phyloP scores from a whole-genome alignment of 1,140 invertebrate species.

The Megalopta genalis region DNA sequence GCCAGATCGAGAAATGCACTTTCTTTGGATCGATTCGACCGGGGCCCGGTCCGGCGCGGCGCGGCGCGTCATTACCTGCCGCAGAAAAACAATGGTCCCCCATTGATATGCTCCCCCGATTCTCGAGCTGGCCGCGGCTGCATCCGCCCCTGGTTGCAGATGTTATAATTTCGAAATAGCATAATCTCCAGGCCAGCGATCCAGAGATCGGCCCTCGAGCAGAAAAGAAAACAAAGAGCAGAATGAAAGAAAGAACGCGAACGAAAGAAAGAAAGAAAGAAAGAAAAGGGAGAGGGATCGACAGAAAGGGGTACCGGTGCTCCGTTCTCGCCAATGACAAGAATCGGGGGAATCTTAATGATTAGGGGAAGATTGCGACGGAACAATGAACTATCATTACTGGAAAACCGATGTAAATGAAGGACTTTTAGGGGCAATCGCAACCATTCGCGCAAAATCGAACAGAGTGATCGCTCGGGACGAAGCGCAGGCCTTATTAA shows the following conservation, averaged over 20 bases:
- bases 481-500: too few species aligned
- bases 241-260: not conserved
- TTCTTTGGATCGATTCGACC: constrained; percentile 50
- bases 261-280: constrained; percentile 36
- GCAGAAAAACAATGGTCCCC: constrained; percentile 67
- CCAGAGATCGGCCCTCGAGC: constrained; percentile 43
- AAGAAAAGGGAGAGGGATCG: not conserved
- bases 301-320: not conserved
- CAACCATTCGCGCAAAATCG: too few species aligned
- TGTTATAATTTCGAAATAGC: constrained; percentile 80
- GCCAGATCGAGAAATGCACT: constrained; percentile 46
- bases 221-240: constrained; percentile 26
- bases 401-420: not conserved
- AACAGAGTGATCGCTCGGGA: too few species aligned
- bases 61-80: constrained; percentile 62
- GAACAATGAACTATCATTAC: not conserved
- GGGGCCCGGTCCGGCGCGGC: constrained; percentile 19
- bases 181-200: constrained; percentile 71
- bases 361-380: constrained; percentile 5
- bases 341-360: not conserved
- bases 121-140: constrained; percentile 43
- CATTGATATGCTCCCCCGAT: not conserved
- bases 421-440: not conserved
- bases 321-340: not conserved
- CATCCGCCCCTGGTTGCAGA: constrained; percentile 66